Percentiles rank a stretch among this genome's conserved stretches.
These are phyloP conservation scores for Phenganax stokvisi DNA, from an alignment of 92 coral and sea anemone genomes.

Conservation along the genomic window DNA sequence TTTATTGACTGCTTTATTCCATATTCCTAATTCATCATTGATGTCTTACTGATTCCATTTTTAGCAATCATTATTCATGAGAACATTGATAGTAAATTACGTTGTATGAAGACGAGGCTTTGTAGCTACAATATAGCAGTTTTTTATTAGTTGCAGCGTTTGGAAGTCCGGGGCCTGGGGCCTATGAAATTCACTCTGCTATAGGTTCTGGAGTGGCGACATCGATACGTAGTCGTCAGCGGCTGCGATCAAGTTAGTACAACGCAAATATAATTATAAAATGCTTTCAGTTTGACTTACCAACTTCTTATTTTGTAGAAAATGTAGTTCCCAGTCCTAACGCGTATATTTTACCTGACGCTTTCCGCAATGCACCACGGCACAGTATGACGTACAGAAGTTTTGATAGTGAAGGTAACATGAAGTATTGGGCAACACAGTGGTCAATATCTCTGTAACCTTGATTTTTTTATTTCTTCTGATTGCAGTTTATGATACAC, in stretches of 20 bases:
- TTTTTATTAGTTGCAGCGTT: conserved; percentile 16
- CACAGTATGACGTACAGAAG: conserved; percentile 46
- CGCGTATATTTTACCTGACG: conserved; percentile 29
- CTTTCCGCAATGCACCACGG: conserved; percentile 19
- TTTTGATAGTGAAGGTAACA: conserved; percentile 40
- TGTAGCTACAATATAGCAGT: background rate
- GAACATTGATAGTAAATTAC: too few species aligned
- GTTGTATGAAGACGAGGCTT: too few species aligned
- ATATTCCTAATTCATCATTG: too few species aligned
- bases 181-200: conserved; percentile 42
- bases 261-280: background rate
- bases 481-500: conserved; percentile 25
- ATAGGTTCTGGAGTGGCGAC: conserved; percentile 46
- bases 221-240: conserved; percentile 42
- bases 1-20: too few species aligned
- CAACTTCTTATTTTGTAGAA: background rate
- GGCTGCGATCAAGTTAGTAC: conserved; percentile 28
- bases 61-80: too few species aligned
- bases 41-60: too few species aligned
- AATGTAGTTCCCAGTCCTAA: conserved; percentile 43
- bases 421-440: background rate
- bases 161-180: conserved; percentile 43
- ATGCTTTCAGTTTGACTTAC: background rate
- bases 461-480: background rate
- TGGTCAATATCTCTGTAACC: background rate